Evolutionary conservation across 2,888 invertebrate species (phyloP).

Genomic region (Kuschelorhynchus macadamiae): DNA sequence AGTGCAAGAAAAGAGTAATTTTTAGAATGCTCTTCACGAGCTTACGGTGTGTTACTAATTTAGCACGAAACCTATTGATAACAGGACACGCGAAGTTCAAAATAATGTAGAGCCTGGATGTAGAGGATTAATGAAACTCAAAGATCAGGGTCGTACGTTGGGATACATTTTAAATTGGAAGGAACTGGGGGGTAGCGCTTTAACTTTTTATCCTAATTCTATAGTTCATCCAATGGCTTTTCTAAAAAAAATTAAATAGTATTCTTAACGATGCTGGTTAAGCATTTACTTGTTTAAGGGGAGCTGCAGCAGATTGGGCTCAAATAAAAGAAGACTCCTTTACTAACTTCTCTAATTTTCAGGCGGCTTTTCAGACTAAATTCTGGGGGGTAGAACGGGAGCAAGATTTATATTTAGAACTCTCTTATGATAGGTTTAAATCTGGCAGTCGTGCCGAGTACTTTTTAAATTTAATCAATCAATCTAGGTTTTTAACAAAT

Average conservation of each 20-base stretch:
- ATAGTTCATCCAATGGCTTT: neutral
- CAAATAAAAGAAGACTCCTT: neutral
- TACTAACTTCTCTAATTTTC: neutral
- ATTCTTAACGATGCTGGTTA: neutral
- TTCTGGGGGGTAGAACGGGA: neutral
- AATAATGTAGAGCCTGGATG: no score
- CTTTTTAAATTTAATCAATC: neutral
- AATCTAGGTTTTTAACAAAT: neutral
- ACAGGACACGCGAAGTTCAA: no score
- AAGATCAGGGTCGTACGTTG: no score
- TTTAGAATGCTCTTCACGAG: no score
- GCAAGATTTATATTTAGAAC: neutral
- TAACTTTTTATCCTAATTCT: neutral
- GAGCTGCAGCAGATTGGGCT: no score
- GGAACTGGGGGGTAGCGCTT: neutral
- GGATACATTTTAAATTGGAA: neutral
- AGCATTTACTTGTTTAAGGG: no score
- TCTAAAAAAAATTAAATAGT: neutral
- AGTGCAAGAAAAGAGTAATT: no score
- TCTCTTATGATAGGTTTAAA: neutral
- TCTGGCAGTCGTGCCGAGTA: neutral
- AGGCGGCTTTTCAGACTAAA: neutral
- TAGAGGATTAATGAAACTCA: no score
- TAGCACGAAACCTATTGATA: no score
- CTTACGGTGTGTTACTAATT: no score